Conservation (phyloP, 2,888 invertebrate genomes). For the Heteromurus nitidus region DNA sequence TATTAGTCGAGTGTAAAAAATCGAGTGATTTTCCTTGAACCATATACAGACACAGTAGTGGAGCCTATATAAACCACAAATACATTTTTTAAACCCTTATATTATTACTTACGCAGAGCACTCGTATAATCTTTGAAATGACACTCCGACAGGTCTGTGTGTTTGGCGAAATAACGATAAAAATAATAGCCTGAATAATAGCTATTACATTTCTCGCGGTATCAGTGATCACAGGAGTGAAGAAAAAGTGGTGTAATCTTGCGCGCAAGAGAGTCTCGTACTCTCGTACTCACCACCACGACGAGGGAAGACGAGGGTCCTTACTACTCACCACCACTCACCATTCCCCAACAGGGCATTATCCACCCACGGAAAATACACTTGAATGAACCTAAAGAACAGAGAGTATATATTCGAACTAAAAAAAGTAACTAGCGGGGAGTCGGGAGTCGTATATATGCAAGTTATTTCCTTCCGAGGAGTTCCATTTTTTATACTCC, state of each 20-base stretch:
- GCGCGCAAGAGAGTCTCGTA: neutral
- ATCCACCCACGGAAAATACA: neutral
- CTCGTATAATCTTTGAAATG: slow-evolving; percentile 24
- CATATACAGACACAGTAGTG: too few species aligned
- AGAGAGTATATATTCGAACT: too few species aligned
- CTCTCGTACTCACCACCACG: neutral
- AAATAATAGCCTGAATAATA: slow-evolving; percentile 40
- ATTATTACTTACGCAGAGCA: too few species aligned
- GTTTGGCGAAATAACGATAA: slow-evolving; percentile 38
- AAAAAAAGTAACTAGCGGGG: slow-evolving; percentile 6
- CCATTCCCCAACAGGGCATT: neutral
- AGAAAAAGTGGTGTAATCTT: slow-evolving; percentile 14
- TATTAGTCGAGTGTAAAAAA: slow-evolving; percentile 23
- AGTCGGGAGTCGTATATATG: neutral
- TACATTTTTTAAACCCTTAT: too few species aligned
- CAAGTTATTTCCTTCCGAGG: neutral
- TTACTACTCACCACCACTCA: too few species aligned
- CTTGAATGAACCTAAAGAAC: neutral
- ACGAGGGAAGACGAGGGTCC: neutral
- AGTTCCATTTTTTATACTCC: slow-evolving; percentile 4
- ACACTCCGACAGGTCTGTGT: slow-evolving; percentile 17
- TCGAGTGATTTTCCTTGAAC: neutral
- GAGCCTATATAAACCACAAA: too few species aligned
- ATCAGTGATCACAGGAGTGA: neutral
- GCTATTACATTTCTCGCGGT: neutral